Conservation (phyloP, 2,113 vertebrate genomes). For the Gila orcuttii region DNA sequence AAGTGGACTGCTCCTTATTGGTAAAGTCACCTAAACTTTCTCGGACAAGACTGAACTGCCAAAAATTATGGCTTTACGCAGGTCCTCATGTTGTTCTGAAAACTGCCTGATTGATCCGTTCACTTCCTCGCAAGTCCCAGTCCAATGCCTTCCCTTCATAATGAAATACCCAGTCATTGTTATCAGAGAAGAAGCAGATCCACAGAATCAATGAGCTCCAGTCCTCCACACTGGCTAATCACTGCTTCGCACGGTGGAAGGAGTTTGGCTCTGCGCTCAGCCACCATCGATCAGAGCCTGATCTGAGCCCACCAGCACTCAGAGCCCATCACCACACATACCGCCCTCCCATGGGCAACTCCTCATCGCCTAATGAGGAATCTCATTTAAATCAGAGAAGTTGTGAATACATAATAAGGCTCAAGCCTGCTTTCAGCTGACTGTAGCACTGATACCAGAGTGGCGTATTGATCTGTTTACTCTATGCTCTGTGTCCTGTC, state of each 20-base stretch:
- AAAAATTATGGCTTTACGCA: neutral
- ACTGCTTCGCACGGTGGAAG: neutral
- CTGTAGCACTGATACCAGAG: constrained; percentile 11
- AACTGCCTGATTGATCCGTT: constrained; percentile 45
- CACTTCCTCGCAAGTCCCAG: constrained; percentile 6
- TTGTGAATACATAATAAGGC: constrained; percentile 44
- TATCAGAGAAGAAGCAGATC: constrained; percentile 48
- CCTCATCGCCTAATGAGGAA: constrained; percentile 42
- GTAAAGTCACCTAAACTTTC: neutral
- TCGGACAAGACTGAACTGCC: neutral
- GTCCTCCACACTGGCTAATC: constrained; percentile 33
- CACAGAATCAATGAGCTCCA: constrained; percentile 39
- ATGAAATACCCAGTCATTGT: constrained; percentile 22
- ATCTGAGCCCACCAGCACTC: constrained; percentile 24
- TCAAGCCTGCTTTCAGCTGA: constrained; percentile 38
- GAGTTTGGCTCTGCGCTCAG: neutral
- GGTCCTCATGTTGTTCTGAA: neutral
- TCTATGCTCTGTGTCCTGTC: constrained; percentile 14
- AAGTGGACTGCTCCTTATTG: neutral
- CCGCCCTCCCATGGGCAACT: constrained; percentile 3
- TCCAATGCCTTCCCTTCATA: constrained; percentile 19
- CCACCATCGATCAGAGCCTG: constrained; percentile 31
- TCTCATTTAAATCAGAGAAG: constrained; percentile 55
- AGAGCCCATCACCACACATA: constrained; percentile 3
- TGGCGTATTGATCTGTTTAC: constrained; percentile 37